Base-by-base conservation (phyloP, 2,888 invertebrate genomes). In the Sycophila texana region DNA sequence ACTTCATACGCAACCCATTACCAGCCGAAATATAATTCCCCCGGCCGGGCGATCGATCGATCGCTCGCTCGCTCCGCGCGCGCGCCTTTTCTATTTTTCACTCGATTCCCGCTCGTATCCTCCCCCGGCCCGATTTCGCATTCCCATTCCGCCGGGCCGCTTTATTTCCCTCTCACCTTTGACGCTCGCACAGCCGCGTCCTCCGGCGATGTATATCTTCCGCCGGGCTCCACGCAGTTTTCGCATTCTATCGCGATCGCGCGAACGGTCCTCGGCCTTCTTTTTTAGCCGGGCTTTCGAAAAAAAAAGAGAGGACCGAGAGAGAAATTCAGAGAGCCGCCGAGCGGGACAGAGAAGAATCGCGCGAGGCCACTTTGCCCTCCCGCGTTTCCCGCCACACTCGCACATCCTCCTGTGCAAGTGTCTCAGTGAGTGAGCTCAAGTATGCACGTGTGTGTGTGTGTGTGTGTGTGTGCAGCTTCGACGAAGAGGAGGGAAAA, bases 311-410 rank as follows among this genome's bases (percentile, higher is more conserved):
- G 66, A n/a, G 18, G 47, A 22, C 16, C 13, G 47, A 22, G 47
- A 47, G 67, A 51, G 14, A 75, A 71, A 71, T 65, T 57, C 49
- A 7, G 10, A 26, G 18, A 10, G 16, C 16, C 18, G 12, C 53
- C 68, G 26, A 67, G 66, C 60, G 66, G 16, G 67, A 67, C 63
- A 20, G 55, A 18, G 79, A 76, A 66, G 78, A 78, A 72, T 74
- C 72, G 73, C 51, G 78, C 65, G 75, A 75, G 74, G 82, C 76
- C 77, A 72, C 82, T 79, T 77, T 79, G 79, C 26, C 79, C 61
- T 71, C 49, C 18, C 71, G 55, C 57, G 74, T n/a, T 66, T 26
- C 47, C 66, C 65, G 58, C 39, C 53, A 49, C 51, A n/a, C 55
- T 22, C 57, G 18, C 49, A 49, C 49, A 30, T 18, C 7, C 4